phyloP scores from a whole-genome alignment of 2,888 invertebrate genomes.

The Caenorhabditis sp. region DNA sequence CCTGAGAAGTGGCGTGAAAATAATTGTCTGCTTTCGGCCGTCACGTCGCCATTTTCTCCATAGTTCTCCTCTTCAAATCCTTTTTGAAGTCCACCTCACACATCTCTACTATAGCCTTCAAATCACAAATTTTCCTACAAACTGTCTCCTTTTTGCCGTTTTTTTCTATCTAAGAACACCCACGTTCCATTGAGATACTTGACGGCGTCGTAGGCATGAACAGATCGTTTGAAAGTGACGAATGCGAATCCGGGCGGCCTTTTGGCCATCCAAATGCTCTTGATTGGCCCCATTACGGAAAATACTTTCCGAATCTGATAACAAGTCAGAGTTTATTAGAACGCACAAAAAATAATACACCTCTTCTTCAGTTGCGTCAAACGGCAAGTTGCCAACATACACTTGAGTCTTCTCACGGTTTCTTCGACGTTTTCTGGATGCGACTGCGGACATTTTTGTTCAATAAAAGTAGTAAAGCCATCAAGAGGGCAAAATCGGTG shows the following conservation, averaged over 20 bases:
- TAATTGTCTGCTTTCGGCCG: background rate
- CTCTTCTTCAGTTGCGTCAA: slow-evolving; percentile 39
- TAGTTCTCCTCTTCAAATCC: slow-evolving; percentile 37
- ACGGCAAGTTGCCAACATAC: slow-evolving; percentile 40
- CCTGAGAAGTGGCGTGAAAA: background rate
- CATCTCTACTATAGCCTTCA: slow-evolving; percentile 43
- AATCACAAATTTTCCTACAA: slow-evolving; percentile 38
- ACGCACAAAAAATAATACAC: background rate
- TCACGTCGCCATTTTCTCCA: slow-evolving; percentile 10
- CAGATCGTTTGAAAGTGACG: slow-evolving; percentile 28
- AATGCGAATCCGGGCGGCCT: slow-evolving; percentile 46
- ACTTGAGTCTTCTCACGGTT: slow-evolving; percentile 25
- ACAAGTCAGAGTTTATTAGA: background rate
- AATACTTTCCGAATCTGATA: slow-evolving; percentile 33
- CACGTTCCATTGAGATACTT: slow-evolving; percentile 34
- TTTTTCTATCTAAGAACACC: no score
- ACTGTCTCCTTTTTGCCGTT: background rate
- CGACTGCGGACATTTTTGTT: background rate
- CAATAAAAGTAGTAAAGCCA: background rate
- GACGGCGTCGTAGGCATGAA: slow-evolving; percentile 38
- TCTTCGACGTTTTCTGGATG: slow-evolving; percentile 18
- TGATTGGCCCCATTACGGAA: slow-evolving; percentile 37
- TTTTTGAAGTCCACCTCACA: slow-evolving; percentile 44
- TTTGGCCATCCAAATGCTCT: slow-evolving; percentile 38
- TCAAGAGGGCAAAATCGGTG: no score